These are phyloP conservation scores for Erpetoichthys calabaricus DNA, from an alignment of 2,797 vertebrate genomes.

Conservation along the genomic window DNA sequence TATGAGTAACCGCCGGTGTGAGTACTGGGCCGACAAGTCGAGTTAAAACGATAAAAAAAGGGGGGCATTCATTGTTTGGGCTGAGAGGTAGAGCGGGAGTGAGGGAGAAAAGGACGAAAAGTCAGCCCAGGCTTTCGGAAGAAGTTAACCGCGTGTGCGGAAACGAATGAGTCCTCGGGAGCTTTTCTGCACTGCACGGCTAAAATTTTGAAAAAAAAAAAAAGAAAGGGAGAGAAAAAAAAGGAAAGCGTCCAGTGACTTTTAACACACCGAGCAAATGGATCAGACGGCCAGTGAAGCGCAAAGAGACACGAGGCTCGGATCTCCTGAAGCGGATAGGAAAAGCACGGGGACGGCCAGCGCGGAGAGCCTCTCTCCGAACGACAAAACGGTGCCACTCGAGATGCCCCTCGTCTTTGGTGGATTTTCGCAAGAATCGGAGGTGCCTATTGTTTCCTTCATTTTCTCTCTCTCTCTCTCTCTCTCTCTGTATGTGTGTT, in stretches of 20 bases:
- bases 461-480: slow-evolving; percentile 28
- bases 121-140: slow-evolving; percentile 10
- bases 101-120: too few species aligned
- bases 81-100: too few species aligned
- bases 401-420: slow-evolving; percentile 36
- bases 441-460: slow-evolving; percentile 50
- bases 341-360: slow-evolving; percentile 48
- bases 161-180: slow-evolving; percentile 19
- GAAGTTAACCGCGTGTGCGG: slow-evolving; percentile 13
- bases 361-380: slow-evolving; percentile 19
- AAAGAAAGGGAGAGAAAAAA: too few species aligned
- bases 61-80: too few species aligned
- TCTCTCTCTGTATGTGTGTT: slow-evolving; percentile 6
- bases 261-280: slow-evolving; percentile 24
- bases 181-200: slow-evolving; percentile 15
- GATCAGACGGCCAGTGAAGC: slow-evolving; percentile 27
- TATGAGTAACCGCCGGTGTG: too few species aligned
- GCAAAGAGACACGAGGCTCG: slow-evolving; percentile 35
- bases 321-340: slow-evolving; percentile 40
- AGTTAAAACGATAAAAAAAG: too few species aligned
- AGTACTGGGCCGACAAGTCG: too few species aligned
- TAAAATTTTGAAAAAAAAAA: slow-evolving; percentile 18
- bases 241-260: slow-evolving; percentile 13
- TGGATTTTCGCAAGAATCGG: slow-evolving; percentile 51
- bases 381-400: slow-evolving; percentile 35